Percentiles rank a stretch among this genome's conserved stretches.
These are phyloP conservation scores for Calvadosia cruxmelitensis DNA, from an alignment of 30 jellyfish, hydroid and myxozoan genomes.

Conservation along the genomic window DNA sequence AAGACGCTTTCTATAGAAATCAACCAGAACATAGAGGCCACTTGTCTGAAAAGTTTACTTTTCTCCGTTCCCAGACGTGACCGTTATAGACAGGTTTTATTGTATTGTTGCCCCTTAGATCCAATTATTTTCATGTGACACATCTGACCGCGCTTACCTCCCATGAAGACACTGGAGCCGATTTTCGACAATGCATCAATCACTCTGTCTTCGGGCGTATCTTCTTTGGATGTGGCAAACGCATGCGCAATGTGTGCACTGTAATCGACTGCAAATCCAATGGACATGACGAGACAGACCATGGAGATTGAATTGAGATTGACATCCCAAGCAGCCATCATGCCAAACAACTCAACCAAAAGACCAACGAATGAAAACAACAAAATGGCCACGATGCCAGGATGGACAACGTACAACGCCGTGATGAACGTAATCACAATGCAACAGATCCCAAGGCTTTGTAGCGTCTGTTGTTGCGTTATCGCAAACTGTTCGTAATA, in stretches of 20 bases:
- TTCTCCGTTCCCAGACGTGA: too few species aligned
- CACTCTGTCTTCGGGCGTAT: constrained; percentile 6
- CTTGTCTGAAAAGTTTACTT: too few species aligned
- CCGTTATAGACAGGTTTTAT: too few species aligned
- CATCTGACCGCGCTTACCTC: constrained; percentile 25
- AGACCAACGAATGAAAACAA: constrained; percentile 38
- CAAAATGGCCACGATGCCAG: constrained; percentile 42
- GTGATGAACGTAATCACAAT: constrained; percentile 49
- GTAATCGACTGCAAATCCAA: constrained; percentile 52
- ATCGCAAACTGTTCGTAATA: constrained; percentile 37
- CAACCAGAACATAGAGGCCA: too few species aligned
- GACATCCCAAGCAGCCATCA: constrained; percentile 38
- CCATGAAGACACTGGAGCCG: constrained; percentile 48
- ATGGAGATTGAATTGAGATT: constrained; percentile 34
- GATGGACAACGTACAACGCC: constrained; percentile 49
- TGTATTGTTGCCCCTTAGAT: too few species aligned
- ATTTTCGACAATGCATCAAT: constrained; percentile 7
- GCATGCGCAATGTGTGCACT: constrained; percentile 59
- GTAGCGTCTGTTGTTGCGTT: constrained; percentile 28
- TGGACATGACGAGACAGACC: constrained; percentile 34
- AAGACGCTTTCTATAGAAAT: too few species aligned
- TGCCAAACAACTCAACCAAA: constrained; percentile 52
- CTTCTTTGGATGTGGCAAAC: constrained; percentile 23
- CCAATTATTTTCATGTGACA: too few species aligned
- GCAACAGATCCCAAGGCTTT: constrained; percentile 35